phyloP scores from a whole-genome alignment of 2,113 vertebrate species.

The Podarcis raffonei region DNA sequence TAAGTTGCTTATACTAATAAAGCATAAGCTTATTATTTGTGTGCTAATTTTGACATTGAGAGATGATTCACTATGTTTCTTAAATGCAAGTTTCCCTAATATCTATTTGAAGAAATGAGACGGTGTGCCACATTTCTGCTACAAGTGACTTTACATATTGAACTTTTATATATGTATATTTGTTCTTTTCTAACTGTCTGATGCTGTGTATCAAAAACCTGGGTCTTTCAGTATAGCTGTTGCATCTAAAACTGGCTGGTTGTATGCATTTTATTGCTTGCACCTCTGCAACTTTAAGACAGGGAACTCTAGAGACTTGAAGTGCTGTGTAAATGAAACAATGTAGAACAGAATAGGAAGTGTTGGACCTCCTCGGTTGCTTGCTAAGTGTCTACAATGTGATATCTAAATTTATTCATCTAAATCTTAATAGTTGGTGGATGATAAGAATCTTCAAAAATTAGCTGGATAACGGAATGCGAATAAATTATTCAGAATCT shows the following conservation, averaged over 20 bases:
- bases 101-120: slow-evolving; percentile 59
- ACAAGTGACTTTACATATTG: slow-evolving; percentile 66
- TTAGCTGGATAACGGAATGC: slow-evolving; percentile 65
- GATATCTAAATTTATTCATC: slow-evolving; percentile 65
- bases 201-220: slow-evolving; percentile 47
- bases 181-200: slow-evolving; percentile 58
- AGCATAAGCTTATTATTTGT: slow-evolving; percentile 50
- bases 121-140: slow-evolving; percentile 35
- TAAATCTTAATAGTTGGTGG: slow-evolving; percentile 72
- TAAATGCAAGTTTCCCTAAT: slow-evolving; percentile 68
- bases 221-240: slow-evolving; percentile 56
- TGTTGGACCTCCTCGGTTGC: slow-evolving; percentile 66
- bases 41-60: slow-evolving; percentile 51
- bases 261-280: slow-evolving; percentile 66
- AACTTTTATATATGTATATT: slow-evolving; percentile 75
- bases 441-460: slow-evolving; percentile 71
- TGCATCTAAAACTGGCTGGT: slow-evolving; percentile 35
- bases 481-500: slow-evolving; percentile 62
- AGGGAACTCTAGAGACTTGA: slow-evolving; percentile 60
- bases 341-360: slow-evolving; percentile 63
- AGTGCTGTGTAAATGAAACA: slow-evolving; percentile 68
- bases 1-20: slow-evolving; percentile 73
- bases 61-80: slow-evolving; percentile 63
- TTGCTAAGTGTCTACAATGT: slow-evolving; percentile 66
- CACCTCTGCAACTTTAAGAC: slow-evolving; percentile 59